Evolutionary conservation across 2,113 vertebrate species (phyloP), one percentile per base, ranked within the genome.

Genomic region (Odobenus rosmarus): DNA sequence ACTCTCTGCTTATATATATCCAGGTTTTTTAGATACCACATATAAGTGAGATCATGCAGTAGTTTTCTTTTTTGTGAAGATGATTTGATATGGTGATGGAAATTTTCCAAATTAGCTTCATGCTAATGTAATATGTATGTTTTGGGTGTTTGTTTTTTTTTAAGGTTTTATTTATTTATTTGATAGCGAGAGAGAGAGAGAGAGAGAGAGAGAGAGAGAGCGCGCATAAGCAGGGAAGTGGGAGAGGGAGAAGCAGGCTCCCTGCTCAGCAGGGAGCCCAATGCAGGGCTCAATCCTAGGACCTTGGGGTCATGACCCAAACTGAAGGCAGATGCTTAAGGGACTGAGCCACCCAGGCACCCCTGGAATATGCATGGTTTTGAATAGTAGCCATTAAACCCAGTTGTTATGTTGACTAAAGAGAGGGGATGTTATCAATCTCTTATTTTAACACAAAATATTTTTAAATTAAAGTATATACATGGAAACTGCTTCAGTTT

Each of bases 101-200:
- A 61, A 19, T 94, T 94, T 98, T 93, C 67, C 61, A 74, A 69
- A 88, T 80, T 74, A 82, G 57, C 55, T 94, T 77, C 24, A 77
- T 88, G 77, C 8, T 88, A n/a, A 76, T 80, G 6, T 28, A 72
- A 67, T 96, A 80, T 7, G 42, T 69, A 67, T n/a, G 55, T 61
- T 53, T 53, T 53, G 51, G 51, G 13, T 59, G 3, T 24, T 61
- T 16, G n/a, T 14, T 64, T 64, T 64, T 31, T 64, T 64, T 64
- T 33, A 64, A 64, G 5, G 33, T 64, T 64, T 64, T 64, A 64
- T 4, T 64, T 33, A 64, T 64, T 64, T 33, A 64, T 64, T 64
- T 64, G 62, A 64, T 31, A 33, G 61, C 31, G 61, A 28, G 11
- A 62, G 61, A 28, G 61, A n/a, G n/a, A n/a, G n/a, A n/a, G 62